Evolutionary conservation across 2,797 vertebrate genomes (phyloP), one percentile per base, ranked within the genome.

Genomic region (Bufotes viridis): DNA sequence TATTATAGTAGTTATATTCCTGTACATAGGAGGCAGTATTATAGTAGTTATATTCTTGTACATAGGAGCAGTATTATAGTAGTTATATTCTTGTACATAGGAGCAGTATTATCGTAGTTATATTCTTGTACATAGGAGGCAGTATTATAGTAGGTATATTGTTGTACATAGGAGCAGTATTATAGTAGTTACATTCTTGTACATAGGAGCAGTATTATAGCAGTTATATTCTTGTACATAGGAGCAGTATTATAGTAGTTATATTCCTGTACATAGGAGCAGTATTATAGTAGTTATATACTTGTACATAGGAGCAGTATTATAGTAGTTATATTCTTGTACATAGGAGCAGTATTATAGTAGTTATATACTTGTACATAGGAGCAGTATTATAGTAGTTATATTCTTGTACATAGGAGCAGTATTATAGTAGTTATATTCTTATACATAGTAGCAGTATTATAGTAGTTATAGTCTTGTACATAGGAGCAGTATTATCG

Each of bases 41-140:
- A 72, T 72, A 72, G 70, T 34, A 72, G 70, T 72, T 72, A 72
- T 72, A 72, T 72, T 72, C 70, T 42, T 72, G 70, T 42, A 20
- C 10, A 72, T 69, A 69, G 12, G 24, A 15, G 12, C 7, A 65
- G 63, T 65, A 24, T 65, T 65, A 65, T 65, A 65, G 63, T 65
- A 65, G 63, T 65, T 65, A 61, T 61, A 61, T 61, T 61, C 60
- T 61, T 61, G 60, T 61, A 61, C 18, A 61, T 61, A 61, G 60
- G 60, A 10, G 60, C 18, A 61, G 60, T 61, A 61, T 61, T 61
- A 61, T 61, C 22, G 60, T 61, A 61, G 70, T 72, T 42, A 72
- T 72, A 72, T 72, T 72, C 70, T 72, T 72, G 70, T 72, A 72
- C 10, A 72, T 72, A 72, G 70, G 69, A 14, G 20, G 20, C 60